phyloP scores from a whole-genome alignment of 2,113 vertebrate genomes.

The Cariama cristata region DNA sequence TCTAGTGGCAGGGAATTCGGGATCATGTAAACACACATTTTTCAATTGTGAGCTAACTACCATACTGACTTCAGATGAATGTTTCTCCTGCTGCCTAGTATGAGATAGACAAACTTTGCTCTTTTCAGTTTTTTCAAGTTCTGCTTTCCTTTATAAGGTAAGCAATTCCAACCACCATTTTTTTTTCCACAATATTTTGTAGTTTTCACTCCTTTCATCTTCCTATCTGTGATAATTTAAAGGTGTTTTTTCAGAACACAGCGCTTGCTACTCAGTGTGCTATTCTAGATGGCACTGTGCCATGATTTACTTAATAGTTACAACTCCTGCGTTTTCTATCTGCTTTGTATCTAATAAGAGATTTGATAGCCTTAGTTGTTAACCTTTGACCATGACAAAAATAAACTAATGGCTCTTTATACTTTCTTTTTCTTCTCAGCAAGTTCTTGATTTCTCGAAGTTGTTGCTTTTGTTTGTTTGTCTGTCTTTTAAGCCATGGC shows the following conservation, averaged over 20 bases:
- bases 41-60: background rate
- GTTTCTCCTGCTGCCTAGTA: background rate
- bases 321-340: background rate
- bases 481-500: background rate
- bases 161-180: background rate
- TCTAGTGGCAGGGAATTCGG: background rate
- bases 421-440: background rate
- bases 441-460: conserved; percentile 16
- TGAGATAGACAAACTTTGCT: background rate
- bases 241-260: background rate
- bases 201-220: background rate
- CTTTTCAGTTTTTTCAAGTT: background rate
- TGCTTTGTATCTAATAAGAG: background rate
- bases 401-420: background rate
- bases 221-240: background rate
- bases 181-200: background rate
- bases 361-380: background rate
- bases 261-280: background rate
- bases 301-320: background rate
- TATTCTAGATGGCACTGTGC: background rate
- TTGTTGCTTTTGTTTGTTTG: background rate
- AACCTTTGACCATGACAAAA: background rate
- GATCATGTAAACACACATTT: background rate
- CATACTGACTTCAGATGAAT: background rate
- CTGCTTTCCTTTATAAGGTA: background rate